Conservation (phyloP, 2,113 vertebrate species). For the Zingel zingel region DNA sequence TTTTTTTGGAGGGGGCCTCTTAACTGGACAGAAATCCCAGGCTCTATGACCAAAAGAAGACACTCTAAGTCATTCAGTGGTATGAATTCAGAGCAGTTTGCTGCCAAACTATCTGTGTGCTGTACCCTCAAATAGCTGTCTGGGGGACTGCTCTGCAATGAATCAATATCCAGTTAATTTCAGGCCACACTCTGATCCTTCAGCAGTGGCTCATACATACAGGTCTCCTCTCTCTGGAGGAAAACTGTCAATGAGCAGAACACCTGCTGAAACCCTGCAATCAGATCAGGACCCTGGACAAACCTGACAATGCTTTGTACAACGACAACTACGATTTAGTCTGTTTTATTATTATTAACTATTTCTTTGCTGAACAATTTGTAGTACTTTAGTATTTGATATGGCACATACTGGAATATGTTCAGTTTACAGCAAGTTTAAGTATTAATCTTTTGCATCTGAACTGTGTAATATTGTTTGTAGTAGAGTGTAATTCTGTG, state of each 20-base stretch:
- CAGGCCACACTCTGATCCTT: conserved; percentile 72
- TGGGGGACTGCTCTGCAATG: conserved; percentile 64
- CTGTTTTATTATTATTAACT: conserved; percentile 6
- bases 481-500: background rate
- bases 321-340: conserved; percentile 7
- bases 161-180: conserved; percentile 83
- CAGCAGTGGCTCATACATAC: conserved; percentile 64
- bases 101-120: conserved; percentile 47
- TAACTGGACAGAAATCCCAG: conserved; percentile 13
- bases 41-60: conserved; percentile 47
- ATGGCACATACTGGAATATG: background rate
- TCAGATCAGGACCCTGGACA: conserved; percentile 22
- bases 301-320: conserved; percentile 38
- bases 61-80: conserved; percentile 19
- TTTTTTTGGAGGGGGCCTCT: conserved; percentile 5
- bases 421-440: background rate
- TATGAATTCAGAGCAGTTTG: conserved; percentile 58
- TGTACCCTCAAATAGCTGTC: conserved; percentile 71
- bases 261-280: conserved; percentile 40
- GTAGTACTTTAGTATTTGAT: conserved; percentile 7
- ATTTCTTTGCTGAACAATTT: conserved; percentile 18
- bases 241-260: conserved; percentile 56
- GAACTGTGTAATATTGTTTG: background rate
- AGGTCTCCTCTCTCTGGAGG: conserved; percentile 58
- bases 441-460: background rate